Base-by-base conservation (phyloP, 2,113 vertebrate species). In the Serranochromis macrocephalus region DNA sequence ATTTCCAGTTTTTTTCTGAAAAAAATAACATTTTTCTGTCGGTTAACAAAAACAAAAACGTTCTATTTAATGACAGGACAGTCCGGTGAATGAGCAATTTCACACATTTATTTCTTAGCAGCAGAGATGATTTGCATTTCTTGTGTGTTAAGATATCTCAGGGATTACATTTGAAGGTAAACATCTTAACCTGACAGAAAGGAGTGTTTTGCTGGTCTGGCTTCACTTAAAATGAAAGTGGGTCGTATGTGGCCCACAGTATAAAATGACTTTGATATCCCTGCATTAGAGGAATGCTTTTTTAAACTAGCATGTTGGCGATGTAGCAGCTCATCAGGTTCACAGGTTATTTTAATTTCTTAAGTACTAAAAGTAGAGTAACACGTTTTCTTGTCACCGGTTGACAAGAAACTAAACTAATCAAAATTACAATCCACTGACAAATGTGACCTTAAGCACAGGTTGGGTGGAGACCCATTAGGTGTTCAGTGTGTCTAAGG, bases 321-420 rank as follows among this genome's bases (percentile, higher is more conserved):
- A 36, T 63, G 6, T 36, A 38, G 11, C 63, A 21, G 19, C 36
- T 40, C n/a, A 9, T 24, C 7, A 14, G 7, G 33, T 66, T 66
- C 61, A 38, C 0, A 13, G 19, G 12, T 40, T 40, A 40, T 68
- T 68, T 38, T 40, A 2, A 21, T 40, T 42, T 71, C 0, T 71
- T 24, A 0, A 45, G 21, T 4, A 42, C 66, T 1, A 24, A 26
- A 71, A 71, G 61, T n/a, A 66, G 21, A 24, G 38, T 0, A 14
- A 71, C 38, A 42, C 0, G 0, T 71, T 71, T 71, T 42, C 38
- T 71, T 71, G n/a, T 42, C 63, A 42, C 12, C 0, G 12, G 38
- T 42, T 71, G n/a, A 14, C 12, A 24, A 14, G n/a, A 71, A 71
- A 71, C 63, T 68, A 68, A 68, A 68, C 63, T 16, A 42, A 68